phyloP scores from a whole-genome alignment of 2,888 invertebrate species.

The Dorcus hopei region DNA sequence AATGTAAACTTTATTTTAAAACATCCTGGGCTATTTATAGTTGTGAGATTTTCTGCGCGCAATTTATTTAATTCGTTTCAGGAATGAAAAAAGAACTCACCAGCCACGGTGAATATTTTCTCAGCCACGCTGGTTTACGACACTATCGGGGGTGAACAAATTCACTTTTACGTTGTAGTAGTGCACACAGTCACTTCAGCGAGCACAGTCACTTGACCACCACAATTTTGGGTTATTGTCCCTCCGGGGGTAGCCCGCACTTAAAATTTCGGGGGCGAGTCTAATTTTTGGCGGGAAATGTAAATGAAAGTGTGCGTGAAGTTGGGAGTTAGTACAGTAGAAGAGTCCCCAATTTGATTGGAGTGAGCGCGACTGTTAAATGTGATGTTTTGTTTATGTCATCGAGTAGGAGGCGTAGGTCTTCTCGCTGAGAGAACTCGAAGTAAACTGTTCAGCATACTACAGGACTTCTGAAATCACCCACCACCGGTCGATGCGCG shows the following conservation, averaged over 20 bases:
- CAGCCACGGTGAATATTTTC: constrained; percentile 41
- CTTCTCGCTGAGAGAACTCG: constrained; percentile 31
- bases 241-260: neutral
- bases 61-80: neutral
- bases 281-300: neutral
- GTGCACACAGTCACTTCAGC: constrained; percentile 1
- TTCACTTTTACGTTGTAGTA: neutral
- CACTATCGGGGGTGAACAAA: constrained; percentile 31
- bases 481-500: constrained; percentile 43
- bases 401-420: constrained; percentile 9
- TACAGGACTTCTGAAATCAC: constrained; percentile 33
- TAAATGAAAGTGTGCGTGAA: neutral
- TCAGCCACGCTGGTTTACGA: constrained; percentile 33
- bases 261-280: neutral
- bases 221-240: neutral
- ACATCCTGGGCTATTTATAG: neutral
- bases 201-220: constrained; percentile 13
- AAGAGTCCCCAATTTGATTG: neutral
- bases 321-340: constrained; percentile 1
- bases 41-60: neutral
- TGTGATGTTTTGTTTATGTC: constrained; percentile 17
- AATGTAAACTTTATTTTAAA: neutral
- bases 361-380: neutral
- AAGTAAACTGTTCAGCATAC: constrained; percentile 38
- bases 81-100: constrained; percentile 31